phyloP scores from a whole-genome alignment of 1,140 invertebrate genomes.

The Asobara japonica region DNA sequence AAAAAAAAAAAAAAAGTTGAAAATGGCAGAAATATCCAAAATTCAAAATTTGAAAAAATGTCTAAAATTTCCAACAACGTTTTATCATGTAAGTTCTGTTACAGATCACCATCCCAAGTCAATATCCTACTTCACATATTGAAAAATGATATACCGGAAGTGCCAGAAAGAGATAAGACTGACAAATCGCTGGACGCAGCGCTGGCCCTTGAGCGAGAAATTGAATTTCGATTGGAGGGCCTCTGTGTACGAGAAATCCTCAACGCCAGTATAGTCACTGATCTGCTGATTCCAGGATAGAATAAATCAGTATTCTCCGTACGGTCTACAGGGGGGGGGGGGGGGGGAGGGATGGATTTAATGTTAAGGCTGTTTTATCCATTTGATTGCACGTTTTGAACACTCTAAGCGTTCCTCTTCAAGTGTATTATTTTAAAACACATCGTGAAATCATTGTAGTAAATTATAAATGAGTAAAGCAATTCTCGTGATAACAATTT shows the following conservation, averaged over 20 bases:
- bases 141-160: constrained; percentile 43
- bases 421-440: too few relatives aligned
- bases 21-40: background rate
- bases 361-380: too few relatives aligned
- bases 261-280: constrained; percentile 51
- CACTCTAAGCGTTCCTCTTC: too few relatives aligned
- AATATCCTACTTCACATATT: constrained; percentile 50
- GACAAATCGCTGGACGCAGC: constrained; percentile 42
- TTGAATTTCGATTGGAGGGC: constrained; percentile 49
- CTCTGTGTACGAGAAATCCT: constrained; percentile 42
- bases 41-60: too few relatives aligned
- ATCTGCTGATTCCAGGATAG: constrained; percentile 55
- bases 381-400: too few relatives aligned
- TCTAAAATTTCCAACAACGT: too few relatives aligned
- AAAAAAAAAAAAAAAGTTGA: too few relatives aligned
- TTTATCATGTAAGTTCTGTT: too few relatives aligned
- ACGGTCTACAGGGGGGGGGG: too few relatives aligned
- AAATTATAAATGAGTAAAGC: background rate
- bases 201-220: constrained; percentile 46
- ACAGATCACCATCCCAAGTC: constrained; percentile 46
- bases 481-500: too few relatives aligned
- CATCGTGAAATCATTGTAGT: too few relatives aligned
- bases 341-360: too few relatives aligned
- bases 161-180: constrained; percentile 38
- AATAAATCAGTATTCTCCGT: background rate